Conservation (phyloP, 2,888 invertebrate species). For the Mesopsocus fuscifrons region DNA sequence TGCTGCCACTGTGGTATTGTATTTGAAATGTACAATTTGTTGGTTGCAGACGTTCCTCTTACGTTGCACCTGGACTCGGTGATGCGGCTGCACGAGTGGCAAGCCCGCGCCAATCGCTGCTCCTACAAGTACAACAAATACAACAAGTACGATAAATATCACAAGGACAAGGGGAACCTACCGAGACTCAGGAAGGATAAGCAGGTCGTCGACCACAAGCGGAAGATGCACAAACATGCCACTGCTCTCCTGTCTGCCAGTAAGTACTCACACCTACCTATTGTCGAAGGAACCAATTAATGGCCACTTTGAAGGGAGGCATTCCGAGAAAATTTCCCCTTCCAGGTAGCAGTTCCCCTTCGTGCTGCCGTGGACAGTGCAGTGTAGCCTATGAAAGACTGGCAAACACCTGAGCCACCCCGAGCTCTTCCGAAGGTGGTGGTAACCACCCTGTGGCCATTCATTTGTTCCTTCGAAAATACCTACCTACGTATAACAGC, state of each 20-base stretch:
- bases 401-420: too few species aligned
- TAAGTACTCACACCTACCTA: constrained; percentile 16
- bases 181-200: constrained; percentile 24
- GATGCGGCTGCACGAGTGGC: constrained; percentile 62
- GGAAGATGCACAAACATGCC: constrained; percentile 11
- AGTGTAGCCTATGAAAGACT: too few species aligned
- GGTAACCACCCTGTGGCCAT: too few species aligned
- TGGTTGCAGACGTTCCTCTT: constrained; percentile 42
- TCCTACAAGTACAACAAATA: constrained; percentile 9
- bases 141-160: constrained; percentile 24
- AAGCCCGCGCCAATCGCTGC: constrained; percentile 38
- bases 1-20: too few species aligned
- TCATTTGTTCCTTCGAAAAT: background rate
- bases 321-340: too few species aligned
- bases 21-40: too few species aligned
- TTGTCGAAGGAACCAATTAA: too few species aligned
- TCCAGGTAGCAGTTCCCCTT: too few species aligned
- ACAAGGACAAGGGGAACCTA: too few species aligned
- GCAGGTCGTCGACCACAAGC: constrained; percentile 27
- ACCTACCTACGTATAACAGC: background rate
- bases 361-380: too few species aligned
- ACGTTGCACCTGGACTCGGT: constrained; percentile 49
- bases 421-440: too few species aligned
- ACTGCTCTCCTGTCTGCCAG: constrained; percentile 17
- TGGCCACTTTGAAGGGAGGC: too few species aligned